Conservation (phyloP, 35 echinoderm and acorn worm genomes). For the Ptychodera flava region DNA sequence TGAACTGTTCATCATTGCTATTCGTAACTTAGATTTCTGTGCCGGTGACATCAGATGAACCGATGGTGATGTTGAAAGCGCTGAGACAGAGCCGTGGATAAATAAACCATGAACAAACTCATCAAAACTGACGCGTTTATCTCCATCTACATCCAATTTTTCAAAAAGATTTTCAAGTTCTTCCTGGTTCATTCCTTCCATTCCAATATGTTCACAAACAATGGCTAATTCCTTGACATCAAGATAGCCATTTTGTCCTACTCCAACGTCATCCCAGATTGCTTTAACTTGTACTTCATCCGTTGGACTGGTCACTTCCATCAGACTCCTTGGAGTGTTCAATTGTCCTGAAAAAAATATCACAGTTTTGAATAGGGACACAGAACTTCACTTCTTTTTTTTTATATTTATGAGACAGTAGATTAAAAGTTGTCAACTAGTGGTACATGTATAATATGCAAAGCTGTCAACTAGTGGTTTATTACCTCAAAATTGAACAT, state of each 20-base stretch:
- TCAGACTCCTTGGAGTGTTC: constrained; percentile 85
- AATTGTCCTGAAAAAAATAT: constrained; percentile 62
- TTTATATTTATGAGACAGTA: too few relatives aligned
- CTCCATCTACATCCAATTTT: constrained; percentile 82
- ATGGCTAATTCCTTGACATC: constrained; percentile 65
- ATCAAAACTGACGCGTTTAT: constrained; percentile 76
- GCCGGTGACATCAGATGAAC: constrained; percentile 25
- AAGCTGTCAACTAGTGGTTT: too few relatives aligned
- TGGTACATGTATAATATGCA: too few relatives aligned
- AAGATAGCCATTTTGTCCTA: constrained; percentile 75
- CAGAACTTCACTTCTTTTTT: too few relatives aligned
- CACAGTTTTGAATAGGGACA: too few relatives aligned
- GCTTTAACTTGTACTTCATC: constrained; percentile 82
- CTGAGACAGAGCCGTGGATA: constrained; percentile 47
- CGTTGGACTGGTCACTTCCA: constrained; percentile 49
- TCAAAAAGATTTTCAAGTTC: constrained; percentile 76
- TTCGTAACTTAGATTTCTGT: constrained; percentile 70
- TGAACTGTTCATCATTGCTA: constrained; percentile 41
- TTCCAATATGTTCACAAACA: constrained; percentile 84
- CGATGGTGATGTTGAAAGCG: constrained; percentile 42
- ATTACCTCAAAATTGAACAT: too few relatives aligned
- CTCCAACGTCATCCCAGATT: constrained; percentile 92
- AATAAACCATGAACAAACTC: constrained; percentile 92
- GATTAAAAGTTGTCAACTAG: too few relatives aligned
- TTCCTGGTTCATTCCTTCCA: constrained; percentile 87